A percentile compares a stretch with the other conserved stretches of the same genome.
Conservation (phyloP, 2,113 vertebrate species). For the Scophthalmus maximus region DNA sequence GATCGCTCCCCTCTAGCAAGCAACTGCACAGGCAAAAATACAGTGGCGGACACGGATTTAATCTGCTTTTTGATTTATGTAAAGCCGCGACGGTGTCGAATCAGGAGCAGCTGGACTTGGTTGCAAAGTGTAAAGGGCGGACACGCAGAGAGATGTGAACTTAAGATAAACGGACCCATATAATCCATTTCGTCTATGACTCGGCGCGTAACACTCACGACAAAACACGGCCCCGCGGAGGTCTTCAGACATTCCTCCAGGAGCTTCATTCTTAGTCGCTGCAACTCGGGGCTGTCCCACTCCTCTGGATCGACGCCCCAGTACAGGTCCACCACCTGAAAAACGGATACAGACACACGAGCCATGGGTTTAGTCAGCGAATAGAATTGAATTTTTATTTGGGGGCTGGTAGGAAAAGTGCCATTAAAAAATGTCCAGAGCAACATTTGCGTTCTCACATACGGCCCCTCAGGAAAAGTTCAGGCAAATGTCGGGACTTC, state of each 20-base stretch:
- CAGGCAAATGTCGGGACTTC: no score
- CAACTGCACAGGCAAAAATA: neutral
- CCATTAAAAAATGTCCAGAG: no score
- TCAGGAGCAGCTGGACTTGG: no score
- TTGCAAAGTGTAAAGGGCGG: neutral
- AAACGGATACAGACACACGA: conserved; percentile 34
- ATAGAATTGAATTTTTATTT: no score
- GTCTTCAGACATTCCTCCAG: conserved; percentile 97
- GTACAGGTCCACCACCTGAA: conserved; percentile 96
- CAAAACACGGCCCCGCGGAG: conserved; percentile 98
- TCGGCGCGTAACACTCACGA: conserved; percentile 88
- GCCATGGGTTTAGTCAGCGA: no score
- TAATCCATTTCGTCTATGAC: neutral
- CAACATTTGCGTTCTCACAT: no score
- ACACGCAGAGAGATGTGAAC: neutral
- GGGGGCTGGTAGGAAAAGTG: no score
- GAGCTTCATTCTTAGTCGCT: conserved; percentile 94
- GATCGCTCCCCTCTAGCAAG: neutral
- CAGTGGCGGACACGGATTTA: no score
- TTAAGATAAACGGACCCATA: neutral
- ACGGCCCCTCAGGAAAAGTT: no score
- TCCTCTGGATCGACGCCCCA: conserved; percentile 95
- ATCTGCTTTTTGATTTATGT: no score
- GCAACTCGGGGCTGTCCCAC: conserved; percentile 95
- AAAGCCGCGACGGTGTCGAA: no score